A percentile compares a stretch with the other conserved stretches of the same genome.
Evolutionary conservation across 2,888 invertebrate genomes (phyloP).

Genomic region (Yponomeuta sedellus): DNA sequence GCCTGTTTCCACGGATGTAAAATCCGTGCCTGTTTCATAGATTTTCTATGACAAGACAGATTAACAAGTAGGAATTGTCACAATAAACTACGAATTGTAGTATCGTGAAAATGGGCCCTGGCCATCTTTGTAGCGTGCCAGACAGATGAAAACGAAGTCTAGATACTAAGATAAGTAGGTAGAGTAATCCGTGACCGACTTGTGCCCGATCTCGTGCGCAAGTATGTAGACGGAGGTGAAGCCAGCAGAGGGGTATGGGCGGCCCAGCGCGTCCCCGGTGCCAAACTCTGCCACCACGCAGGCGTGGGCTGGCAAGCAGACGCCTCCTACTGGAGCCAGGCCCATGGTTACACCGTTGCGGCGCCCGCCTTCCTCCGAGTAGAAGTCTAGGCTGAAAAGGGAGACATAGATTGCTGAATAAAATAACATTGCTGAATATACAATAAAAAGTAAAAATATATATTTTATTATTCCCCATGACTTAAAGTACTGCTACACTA

Average conservation of each 20-base stretch:
- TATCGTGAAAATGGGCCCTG: too few species aligned
- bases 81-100: too few species aligned
- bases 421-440: too few species aligned
- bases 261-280: constrained; percentile 81
- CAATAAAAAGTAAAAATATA: too few species aligned
- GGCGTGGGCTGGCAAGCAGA: constrained; percentile 82
- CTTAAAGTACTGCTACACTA: too few species aligned
- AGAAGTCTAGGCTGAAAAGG: constrained; percentile 81
- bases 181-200: constrained; percentile 70
- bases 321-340: constrained; percentile 86
- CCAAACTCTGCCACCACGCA: constrained; percentile 89
- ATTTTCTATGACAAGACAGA: too few species aligned
- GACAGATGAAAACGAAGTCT: not conserved
- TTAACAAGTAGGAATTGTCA: too few species aligned
- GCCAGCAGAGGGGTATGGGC: constrained; percentile 89
- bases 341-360: constrained; percentile 88
- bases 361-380: constrained; percentile 80
- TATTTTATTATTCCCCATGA: too few species aligned
- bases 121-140: too few species aligned
- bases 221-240: constrained; percentile 89
- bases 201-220: constrained; percentile 90
- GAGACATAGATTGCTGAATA: not conserved
- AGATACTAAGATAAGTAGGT: not conserved
- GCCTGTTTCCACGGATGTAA: too few species aligned
- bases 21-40: too few species aligned